Percentiles rank a stretch among this genome's conserved stretches.
Conservation (phyloP, 2,113 vertebrate species). For the Saguinus midas region DNA sequence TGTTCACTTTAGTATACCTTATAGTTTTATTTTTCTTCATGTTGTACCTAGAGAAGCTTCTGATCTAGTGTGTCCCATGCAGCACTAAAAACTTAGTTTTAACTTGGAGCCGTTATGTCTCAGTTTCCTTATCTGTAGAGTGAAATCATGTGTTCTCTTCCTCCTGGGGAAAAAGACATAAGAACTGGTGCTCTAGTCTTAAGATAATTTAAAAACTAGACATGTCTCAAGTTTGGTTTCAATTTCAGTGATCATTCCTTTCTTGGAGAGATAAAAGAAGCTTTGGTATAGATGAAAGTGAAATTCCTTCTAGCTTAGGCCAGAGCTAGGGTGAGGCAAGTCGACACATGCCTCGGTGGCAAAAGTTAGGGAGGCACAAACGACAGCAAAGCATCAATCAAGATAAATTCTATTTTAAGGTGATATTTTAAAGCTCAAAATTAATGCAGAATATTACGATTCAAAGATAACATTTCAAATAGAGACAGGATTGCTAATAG, state of each 20-base stretch:
- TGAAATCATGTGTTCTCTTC: neutral
- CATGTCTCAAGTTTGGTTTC: neutral
- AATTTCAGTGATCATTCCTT: slow-evolving; percentile 12
- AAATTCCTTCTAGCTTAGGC: neutral
- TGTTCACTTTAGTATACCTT: neutral
- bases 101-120: neutral
- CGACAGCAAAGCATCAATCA: neutral
- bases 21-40: neutral
- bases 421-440: neutral
- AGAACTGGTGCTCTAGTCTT: neutral
- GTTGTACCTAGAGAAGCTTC: neutral
- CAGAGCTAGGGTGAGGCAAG: neutral
- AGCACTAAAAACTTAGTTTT: neutral
- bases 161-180: neutral
- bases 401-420: neutral
- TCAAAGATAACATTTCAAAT: neutral
- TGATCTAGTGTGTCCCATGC: neutral
- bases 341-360: neutral
- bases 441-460: neutral
- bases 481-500: neutral
- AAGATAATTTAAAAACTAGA: neutral
- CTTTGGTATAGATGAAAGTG: neutral
- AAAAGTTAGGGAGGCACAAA: neutral
- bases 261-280: neutral
- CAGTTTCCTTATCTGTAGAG: neutral